Conservation (phyloP, 2,113 vertebrate species). For the Myocastor coypus region DNA sequence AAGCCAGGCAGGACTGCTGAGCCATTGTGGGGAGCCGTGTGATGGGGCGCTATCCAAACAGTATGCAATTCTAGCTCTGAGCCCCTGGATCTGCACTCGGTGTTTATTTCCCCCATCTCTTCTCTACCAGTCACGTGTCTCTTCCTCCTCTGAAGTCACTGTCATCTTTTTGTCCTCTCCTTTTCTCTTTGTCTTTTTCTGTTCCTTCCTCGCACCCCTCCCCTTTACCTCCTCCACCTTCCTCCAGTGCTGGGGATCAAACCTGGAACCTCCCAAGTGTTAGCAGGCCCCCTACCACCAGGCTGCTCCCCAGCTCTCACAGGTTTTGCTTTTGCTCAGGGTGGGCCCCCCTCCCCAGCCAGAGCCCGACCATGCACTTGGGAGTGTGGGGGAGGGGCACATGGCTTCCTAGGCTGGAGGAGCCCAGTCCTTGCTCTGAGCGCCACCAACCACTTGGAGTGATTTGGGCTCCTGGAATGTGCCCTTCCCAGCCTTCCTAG, state of each 20-base stretch:
- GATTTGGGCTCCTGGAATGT: slow-evolving; percentile 72
- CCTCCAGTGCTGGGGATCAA: neutral
- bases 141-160: neutral
- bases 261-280: neutral
- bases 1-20: neutral
- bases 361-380: neutral
- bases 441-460: slow-evolving; percentile 50
- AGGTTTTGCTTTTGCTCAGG: neutral
- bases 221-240: neutral
- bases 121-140: neutral
- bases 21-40: neutral
- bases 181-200: no score
- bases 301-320: no score
- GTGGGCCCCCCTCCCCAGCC: neutral
- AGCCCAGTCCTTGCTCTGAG: slow-evolving; percentile 20
- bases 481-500: neutral
- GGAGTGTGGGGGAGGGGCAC: neutral
- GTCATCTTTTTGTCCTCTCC: neutral
- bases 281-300: neutral
- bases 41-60: neutral
- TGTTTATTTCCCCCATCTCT: neutral
- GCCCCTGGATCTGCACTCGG: neutral
- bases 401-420: neutral
- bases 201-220: no score
- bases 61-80: neutral